These are phyloP conservation scores for Manduca sexta DNA, from an alignment of 1,140 invertebrate genomes.

Conservation along the genomic window DNA sequence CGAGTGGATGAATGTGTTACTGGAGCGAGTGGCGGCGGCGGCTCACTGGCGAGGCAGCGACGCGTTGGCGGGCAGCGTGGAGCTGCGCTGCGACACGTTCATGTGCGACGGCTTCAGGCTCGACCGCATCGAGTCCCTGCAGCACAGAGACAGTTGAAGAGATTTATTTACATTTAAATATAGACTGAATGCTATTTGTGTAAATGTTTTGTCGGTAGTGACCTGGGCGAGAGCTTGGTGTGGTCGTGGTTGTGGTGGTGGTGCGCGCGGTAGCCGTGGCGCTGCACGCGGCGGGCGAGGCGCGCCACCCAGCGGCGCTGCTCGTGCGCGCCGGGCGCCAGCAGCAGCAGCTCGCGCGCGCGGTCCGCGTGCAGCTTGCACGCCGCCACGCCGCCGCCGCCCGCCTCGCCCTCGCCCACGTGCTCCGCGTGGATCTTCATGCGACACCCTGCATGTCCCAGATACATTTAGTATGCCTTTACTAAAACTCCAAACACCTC, in stretches of 20 bases:
- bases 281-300: slow-evolving; percentile 93
- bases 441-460: slow-evolving; percentile 84
- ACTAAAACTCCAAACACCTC: too few species aligned
- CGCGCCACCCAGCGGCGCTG: slow-evolving; percentile 95
- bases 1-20: background rate
- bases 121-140: slow-evolving; percentile 84
- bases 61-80: slow-evolving; percentile 78
- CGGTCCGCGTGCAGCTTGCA: slow-evolving; percentile 96
- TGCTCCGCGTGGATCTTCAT: slow-evolving; percentile 98
- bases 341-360: slow-evolving; percentile 92
- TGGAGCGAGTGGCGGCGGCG: too few species aligned
- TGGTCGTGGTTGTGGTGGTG: slow-evolving; percentile 70
- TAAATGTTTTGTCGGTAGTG: too few species aligned
- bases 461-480: background rate
- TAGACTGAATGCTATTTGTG: too few species aligned
- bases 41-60: slow-evolving; percentile 54
- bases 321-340: slow-evolving; percentile 88
- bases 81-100: slow-evolving; percentile 80
- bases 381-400: slow-evolving; percentile 90
- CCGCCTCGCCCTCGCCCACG: slow-evolving; percentile 85
- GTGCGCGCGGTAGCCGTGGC: slow-evolving; percentile 93
- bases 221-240: slow-evolving; percentile 66
- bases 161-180: too few species aligned
- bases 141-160: too few species aligned
- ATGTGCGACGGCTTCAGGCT: slow-evolving; percentile 81